Evolutionary conservation across 2,888 invertebrate species (phyloP).

Genomic region (Agrypnus murinus): DNA sequence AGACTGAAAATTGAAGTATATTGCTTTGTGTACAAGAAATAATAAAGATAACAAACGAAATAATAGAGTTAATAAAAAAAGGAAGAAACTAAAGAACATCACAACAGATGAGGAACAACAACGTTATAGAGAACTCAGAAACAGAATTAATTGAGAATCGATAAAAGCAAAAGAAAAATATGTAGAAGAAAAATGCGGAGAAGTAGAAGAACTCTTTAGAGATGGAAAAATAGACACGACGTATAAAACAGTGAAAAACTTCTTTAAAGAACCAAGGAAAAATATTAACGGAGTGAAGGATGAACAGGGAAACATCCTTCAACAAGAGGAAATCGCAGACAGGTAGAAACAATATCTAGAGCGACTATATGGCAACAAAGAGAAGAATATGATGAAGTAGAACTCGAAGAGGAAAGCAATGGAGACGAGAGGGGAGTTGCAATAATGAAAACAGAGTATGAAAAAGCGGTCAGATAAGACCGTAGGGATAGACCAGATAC

Average conservation of each 20-base stretch:
- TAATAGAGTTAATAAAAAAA: neutral
- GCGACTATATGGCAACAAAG: too few species aligned
- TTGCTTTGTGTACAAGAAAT: neutral
- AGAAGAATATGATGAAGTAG: too few species aligned
- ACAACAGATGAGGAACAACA: neutral
- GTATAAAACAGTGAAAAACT: neutral
- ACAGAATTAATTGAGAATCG: too few species aligned
- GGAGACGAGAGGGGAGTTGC: too few species aligned
- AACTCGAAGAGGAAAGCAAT: too few species aligned
- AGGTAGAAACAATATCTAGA: neutral
- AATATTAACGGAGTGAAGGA: neutral
- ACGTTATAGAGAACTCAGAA: neutral
- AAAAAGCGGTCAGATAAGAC: too few species aligned
- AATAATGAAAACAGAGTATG: too few species aligned
- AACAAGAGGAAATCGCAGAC: neutral
- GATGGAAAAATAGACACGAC: neutral
- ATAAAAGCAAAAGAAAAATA: neutral
- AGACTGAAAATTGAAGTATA: neutral
- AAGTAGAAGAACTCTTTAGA: neutral
- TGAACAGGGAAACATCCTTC: neutral
- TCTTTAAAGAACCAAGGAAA: neutral
- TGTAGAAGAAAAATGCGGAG: neutral
- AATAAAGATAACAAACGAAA: neutral
- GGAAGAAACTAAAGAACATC: neutral
- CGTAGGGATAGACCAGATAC: too few species aligned